These are phyloP conservation scores for Lamellibrachia luymesi DNA, from an alignment of 1,140 invertebrate species.

Conservation along the genomic window DNA sequence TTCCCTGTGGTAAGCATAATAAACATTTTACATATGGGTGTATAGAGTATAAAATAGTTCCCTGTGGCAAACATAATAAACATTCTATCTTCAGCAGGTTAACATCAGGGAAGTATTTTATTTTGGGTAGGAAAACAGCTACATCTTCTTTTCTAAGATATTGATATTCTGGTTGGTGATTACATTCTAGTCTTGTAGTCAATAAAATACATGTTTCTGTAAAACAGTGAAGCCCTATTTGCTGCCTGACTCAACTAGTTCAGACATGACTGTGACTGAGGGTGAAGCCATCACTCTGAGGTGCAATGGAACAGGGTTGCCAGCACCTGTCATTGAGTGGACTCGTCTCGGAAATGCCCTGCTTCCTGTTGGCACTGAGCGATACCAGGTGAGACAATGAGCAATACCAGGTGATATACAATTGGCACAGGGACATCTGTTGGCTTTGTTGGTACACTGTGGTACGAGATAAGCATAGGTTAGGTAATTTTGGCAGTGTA, in stretches of 20 bases:
- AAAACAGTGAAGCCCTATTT: slow-evolving; percentile 10
- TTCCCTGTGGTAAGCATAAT: no score
- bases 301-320: slow-evolving; percentile 26
- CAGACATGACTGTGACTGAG: slow-evolving; percentile 23
- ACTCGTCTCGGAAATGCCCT: slow-evolving; percentile 22
- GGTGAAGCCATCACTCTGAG: slow-evolving; percentile 25
- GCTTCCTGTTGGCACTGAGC: slow-evolving; percentile 23
- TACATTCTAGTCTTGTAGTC: neutral
- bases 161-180: neutral
- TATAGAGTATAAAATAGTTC: no score
- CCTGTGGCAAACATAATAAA: no score
- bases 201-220: neutral
- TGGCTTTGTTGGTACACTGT: no score
- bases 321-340: slow-evolving; percentile 24
- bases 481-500: no score
- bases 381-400: slow-evolving; percentile 12
- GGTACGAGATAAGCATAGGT: no score
- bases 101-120: neutral
- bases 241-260: slow-evolving; percentile 20
- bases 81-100: neutral
- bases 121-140: neutral
- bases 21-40: no score
- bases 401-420: no score
- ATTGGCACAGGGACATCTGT: no score
- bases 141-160: neutral